Evolutionary conservation across 1,140 invertebrate genomes (phyloP).

Genomic region (Proctacanthus coquilletti): DNA sequence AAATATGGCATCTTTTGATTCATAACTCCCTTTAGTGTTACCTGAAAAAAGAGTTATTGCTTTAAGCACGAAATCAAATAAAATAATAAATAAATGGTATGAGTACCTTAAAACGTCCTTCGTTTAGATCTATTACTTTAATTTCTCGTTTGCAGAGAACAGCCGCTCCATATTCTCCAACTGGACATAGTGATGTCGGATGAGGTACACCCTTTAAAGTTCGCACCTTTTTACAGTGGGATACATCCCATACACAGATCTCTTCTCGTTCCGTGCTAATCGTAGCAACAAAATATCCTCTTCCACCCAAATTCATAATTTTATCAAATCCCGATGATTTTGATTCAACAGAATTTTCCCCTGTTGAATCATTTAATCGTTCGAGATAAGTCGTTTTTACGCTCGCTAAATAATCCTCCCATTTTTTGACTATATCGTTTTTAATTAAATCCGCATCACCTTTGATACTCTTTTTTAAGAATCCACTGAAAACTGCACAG

Average conservation of each 20-base stretch:
- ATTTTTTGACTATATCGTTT: slow-evolving; percentile 20
- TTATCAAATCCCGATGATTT: slow-evolving; percentile 18
- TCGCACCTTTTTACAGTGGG: slow-evolving; percentile 44
- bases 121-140: slow-evolving; percentile 59
- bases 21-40: slow-evolving; percentile 68
- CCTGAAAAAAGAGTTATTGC: slow-evolving; percentile 15
- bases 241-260: slow-evolving; percentile 63
- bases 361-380: slow-evolving; percentile 19
- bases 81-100: no score
- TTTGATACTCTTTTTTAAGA: slow-evolving; percentile 32
- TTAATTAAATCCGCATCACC: slow-evolving; percentile 16
- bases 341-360: slow-evolving; percentile 8
- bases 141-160: slow-evolving; percentile 68
- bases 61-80: no score
- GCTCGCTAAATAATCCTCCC: slow-evolving; percentile 23
- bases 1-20: slow-evolving; percentile 86
- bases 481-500: slow-evolving; percentile 48
- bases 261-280: slow-evolving; percentile 55
- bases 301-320: slow-evolving; percentile 21
- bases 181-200: slow-evolving; percentile 50
- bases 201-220: slow-evolving; percentile 51
- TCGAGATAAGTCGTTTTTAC: slow-evolving; percentile 24
- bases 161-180: slow-evolving; percentile 55
- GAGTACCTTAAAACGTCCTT: slow-evolving; percentile 39
- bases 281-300: slow-evolving; percentile 47